Percentiles rank a stretch among this genome's conserved stretches.
These are phyloP conservation scores for Helogale parvula DNA, from an alignment of 2,113 vertebrate species.

Conservation along the genomic window DNA sequence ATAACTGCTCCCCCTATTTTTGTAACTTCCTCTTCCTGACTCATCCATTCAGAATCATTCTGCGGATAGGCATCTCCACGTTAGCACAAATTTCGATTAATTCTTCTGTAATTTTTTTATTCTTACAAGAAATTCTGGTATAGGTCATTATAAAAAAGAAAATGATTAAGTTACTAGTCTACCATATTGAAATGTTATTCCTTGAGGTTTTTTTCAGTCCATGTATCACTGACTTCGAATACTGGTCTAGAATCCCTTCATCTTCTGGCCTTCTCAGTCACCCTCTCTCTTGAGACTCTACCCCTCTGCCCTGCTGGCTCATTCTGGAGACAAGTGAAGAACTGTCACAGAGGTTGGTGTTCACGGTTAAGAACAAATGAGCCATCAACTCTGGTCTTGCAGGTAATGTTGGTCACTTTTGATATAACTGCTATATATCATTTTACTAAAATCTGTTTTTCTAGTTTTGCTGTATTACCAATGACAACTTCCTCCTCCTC, in stretches of 20 bases:
- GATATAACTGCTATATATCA: not conserved
- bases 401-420: not conserved
- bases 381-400: not conserved
- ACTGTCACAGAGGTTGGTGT: not conserved
- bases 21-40: not conserved
- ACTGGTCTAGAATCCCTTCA: not conserved
- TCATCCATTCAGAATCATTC: not conserved
- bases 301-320: accelerated
- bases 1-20: not conserved
- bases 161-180: not conserved
- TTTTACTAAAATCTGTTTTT: not conserved
- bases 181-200: not conserved
- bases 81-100: not conserved
- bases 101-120: not conserved
- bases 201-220: not conserved
- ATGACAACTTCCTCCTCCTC: not conserved
- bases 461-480: not conserved
- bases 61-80: not conserved
- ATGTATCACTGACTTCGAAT: not conserved
- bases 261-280: not conserved
- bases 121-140: not conserved
- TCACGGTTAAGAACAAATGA: not conserved
- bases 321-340: not conserved
- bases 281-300: not conserved
- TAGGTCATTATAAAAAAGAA: not conserved